These are phyloP conservation scores for Hyposoter didymator DNA, from an alignment of 2,888 invertebrate genomes.

Conservation along the genomic window DNA sequence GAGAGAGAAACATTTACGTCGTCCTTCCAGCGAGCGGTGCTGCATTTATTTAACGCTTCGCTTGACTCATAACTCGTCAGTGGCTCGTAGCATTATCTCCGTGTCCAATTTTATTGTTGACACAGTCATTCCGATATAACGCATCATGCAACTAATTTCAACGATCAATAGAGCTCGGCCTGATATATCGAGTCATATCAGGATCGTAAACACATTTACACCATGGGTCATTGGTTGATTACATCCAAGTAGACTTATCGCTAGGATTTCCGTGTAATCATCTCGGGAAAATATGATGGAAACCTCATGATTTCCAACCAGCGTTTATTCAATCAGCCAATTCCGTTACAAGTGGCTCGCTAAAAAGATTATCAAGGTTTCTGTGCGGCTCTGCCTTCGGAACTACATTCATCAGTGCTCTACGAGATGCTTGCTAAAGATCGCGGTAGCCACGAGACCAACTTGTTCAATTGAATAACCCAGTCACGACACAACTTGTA, in stretches of 20 bases:
- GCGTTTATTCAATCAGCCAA: not conserved
- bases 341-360: not conserved
- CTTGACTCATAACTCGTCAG: slow-evolving; percentile 51
- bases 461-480: slow-evolving; percentile 60
- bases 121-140: slow-evolving; percentile 28
- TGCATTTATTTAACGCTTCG: slow-evolving; percentile 52
- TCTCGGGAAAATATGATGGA: not conserved
- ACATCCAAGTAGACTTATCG: not conserved
- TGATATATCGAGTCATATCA: slow-evolving; percentile 26
- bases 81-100: slow-evolving; percentile 28
- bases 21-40: slow-evolving; percentile 9
- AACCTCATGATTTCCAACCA: not conserved
- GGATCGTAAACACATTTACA: slow-evolving; percentile 6
- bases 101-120: slow-evolving; percentile 45
- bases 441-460: slow-evolving; percentile 14
- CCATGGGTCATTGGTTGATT: slow-evolving; percentile 16
- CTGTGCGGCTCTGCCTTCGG: not conserved
- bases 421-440: slow-evolving; percentile 16
- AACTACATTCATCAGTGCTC: slow-evolving; percentile 30
- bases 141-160: slow-evolving; percentile 34
- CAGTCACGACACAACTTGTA: slow-evolving; percentile 63
- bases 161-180: slow-evolving; percentile 35
- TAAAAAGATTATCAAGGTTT: not conserved
- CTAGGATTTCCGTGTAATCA: not conserved
- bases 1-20: not conserved